Evolutionary conservation across 2,113 vertebrate genomes (phyloP).

Genomic region (Ictalurus furcatus): DNA sequence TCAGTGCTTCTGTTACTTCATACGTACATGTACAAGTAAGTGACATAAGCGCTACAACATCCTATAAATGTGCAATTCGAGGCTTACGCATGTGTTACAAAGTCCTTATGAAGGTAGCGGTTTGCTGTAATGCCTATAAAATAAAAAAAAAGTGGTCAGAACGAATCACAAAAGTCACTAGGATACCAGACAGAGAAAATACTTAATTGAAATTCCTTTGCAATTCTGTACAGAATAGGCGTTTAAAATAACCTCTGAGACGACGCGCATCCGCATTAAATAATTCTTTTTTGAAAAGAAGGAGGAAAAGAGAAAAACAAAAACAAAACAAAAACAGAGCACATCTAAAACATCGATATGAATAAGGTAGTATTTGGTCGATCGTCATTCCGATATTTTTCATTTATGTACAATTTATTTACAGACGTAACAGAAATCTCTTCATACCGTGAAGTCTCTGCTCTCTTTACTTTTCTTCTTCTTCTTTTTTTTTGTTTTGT

Average conservation of each 20-base stretch:
- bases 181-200: slow-evolving; percentile 80
- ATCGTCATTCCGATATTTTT: slow-evolving; percentile 89
- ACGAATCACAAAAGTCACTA: slow-evolving; percentile 74
- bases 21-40: neutral
- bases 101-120: neutral
- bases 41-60: neutral
- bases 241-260: slow-evolving; percentile 80
- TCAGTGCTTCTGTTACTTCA: neutral
- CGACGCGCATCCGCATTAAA: slow-evolving; percentile 87
- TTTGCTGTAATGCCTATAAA: slow-evolving; percentile 54
- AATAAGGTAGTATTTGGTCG: slow-evolving; percentile 99
- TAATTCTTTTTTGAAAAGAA: slow-evolving; percentile 66
- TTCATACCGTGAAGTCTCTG: slow-evolving; percentile 94
- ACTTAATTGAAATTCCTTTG: slow-evolving; percentile 74
- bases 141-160: slow-evolving; percentile 71
- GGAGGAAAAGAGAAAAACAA: slow-evolving; percentile 61
- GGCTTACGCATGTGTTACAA: slow-evolving; percentile 10
- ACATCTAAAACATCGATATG: slow-evolving; percentile 84
- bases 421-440: slow-evolving; percentile 97
- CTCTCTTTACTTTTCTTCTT: slow-evolving; percentile 69
- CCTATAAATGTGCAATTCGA: neutral
- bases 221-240: slow-evolving; percentile 82
- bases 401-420: slow-evolving; percentile 94
- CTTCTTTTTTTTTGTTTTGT: slow-evolving; percentile 11
- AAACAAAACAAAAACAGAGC: slow-evolving; percentile 62